phyloP scores from a whole-genome alignment of 2,797 vertebrate species.

The Microhierax caerulescens region DNA sequence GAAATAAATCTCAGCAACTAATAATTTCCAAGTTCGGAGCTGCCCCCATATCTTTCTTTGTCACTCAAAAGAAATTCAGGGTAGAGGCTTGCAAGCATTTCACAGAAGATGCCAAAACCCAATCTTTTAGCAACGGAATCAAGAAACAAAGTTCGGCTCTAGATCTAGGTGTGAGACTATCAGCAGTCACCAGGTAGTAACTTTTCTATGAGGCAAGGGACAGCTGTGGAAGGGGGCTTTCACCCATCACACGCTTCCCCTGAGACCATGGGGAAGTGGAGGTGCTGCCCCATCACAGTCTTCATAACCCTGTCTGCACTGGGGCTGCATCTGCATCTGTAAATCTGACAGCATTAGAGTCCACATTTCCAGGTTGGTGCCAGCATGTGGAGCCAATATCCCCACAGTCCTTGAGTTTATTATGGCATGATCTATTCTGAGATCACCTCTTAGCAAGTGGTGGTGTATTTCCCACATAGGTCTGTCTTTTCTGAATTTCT shows the following conservation, averaged over 20 bases:
- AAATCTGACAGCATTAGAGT: not conserved
- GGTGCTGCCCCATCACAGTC: not conserved
- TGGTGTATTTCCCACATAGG: not conserved
- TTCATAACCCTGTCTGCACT: not conserved
- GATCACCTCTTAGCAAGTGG: not conserved
- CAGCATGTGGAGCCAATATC: not conserved
- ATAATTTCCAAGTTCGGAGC: not conserved
- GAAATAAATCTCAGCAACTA: constrained; percentile 25
- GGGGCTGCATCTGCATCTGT: not conserved
- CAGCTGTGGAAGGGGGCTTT: not conserved
- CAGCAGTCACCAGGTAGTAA: not conserved
- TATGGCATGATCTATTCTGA: rapidly evolving
- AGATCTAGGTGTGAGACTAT: not conserved
- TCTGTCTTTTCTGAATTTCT: not conserved
- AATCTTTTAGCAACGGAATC: not conserved
- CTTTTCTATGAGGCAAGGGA: not conserved
- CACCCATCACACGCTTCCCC: not conserved
- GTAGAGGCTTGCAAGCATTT: not conserved
- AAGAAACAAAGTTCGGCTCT: not conserved
- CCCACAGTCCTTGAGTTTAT: not conserved
- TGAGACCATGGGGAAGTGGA: not conserved
- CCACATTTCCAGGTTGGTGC: not conserved
- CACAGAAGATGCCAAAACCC: not conserved
- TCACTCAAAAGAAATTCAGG: not conserved
- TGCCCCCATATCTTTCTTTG: not conserved